Percentiles rank a stretch among this genome's conserved stretches.
Conservation (phyloP, 2,113 vertebrate species). For the Elaphurus davidianus region DNA sequence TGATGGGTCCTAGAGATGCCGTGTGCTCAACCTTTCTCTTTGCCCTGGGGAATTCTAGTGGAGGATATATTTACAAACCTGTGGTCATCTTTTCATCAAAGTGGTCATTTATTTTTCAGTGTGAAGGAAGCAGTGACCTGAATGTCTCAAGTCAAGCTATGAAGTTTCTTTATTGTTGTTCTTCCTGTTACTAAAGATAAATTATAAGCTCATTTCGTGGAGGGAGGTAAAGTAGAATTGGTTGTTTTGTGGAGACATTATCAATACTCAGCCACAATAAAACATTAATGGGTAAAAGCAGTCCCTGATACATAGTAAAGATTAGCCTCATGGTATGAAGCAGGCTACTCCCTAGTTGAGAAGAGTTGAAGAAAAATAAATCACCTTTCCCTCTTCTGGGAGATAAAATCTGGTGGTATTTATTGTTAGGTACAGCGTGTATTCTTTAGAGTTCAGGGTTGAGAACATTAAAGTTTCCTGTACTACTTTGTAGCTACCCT, state of each 20-base stretch:
- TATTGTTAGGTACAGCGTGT: neutral
- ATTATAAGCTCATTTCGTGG: neutral
- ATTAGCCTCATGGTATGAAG: slow-evolving; percentile 1
- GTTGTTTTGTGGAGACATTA: neutral
- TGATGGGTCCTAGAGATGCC: neutral
- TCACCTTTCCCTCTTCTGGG: neutral
- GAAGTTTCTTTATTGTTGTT: neutral
- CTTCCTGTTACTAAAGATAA: neutral
- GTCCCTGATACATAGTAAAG: slow-evolving; percentile 23
- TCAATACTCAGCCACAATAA: neutral
- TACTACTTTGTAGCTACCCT: neutral
- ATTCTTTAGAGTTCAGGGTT: neutral
- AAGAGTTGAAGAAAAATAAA: neutral
- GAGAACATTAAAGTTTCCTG: neutral
- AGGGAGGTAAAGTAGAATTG: neutral
- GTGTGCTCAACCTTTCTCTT: neutral
- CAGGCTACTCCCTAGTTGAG: neutral
- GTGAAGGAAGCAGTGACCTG: neutral
- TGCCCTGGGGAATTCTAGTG: neutral
- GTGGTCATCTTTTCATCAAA: neutral
- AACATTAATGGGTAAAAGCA: neutral
- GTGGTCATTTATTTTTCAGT: neutral
- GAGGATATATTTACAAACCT: fast-evolving
- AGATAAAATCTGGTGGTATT: neutral
- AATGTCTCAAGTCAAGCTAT: neutral